phyloP scores from a whole-genome alignment of 1,140 invertebrate genomes.

The Heliconius melpomene region DNA sequence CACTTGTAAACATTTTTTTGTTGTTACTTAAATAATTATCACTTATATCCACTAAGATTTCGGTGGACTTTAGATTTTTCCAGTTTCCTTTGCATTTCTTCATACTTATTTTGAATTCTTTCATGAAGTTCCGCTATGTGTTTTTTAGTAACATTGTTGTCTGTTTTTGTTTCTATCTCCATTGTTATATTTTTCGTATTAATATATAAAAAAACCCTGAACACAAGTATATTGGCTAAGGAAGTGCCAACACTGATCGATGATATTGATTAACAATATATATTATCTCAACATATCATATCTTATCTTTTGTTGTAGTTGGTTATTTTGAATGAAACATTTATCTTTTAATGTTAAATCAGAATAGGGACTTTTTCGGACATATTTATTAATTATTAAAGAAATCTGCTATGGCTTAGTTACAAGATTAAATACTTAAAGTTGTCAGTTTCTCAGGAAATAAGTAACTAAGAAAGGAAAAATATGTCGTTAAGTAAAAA shows the following conservation, averaged over 20 bases:
- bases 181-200: constrained; percentile 35
- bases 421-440: too few relatives aligned
- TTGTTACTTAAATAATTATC: constrained; percentile 50
- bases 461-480: too few relatives aligned
- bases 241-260: constrained; percentile 29
- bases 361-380: background rate
- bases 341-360: background rate
- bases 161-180: constrained; percentile 35
- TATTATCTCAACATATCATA: constrained; percentile 43
- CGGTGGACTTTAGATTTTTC: constrained; percentile 69
- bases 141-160: constrained; percentile 33
- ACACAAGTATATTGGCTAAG: constrained; percentile 21
- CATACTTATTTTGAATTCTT: constrained; percentile 67
- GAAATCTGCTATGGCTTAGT: background rate
- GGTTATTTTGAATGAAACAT: constrained; percentile 40
- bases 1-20: constrained; percentile 46
- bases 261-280: constrained; percentile 46
- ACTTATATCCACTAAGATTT: constrained; percentile 49
- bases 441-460: too few relatives aligned
- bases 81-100: constrained; percentile 67
- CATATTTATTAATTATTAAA: background rate
- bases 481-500: too few relatives aligned
- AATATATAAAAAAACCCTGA: background rate
- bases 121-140: constrained; percentile 65
- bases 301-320: constrained; percentile 52